phyloP scores from a whole-genome alignment of 2,888 invertebrate species.

The Latrodectus elegans region DNA sequence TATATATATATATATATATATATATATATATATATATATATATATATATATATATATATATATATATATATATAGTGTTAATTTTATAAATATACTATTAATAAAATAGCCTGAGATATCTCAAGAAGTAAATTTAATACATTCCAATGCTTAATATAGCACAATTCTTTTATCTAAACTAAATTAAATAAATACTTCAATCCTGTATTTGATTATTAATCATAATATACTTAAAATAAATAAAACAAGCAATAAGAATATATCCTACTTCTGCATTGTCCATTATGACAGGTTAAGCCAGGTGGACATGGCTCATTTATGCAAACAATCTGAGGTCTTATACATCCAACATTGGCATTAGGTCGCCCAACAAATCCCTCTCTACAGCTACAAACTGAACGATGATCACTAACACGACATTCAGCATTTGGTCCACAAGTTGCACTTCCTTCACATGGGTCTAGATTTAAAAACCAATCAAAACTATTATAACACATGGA shows the following conservation, averaged over 20 bases:
- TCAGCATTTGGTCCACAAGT: conserved; percentile 89
- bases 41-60: too few relatives aligned
- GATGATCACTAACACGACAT: conserved; percentile 85
- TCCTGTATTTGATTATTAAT: too few relatives aligned
- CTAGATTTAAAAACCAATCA: conserved; percentile 74
- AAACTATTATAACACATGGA: too few relatives aligned
- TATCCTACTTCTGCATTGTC: conserved; percentile 81
- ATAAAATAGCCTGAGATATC: neutral
- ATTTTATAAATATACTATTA: neutral
- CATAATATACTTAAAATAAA: too few relatives aligned
- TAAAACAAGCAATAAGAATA: too few relatives aligned
- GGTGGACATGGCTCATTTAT: conserved; percentile 82
- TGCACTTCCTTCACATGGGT: conserved; percentile 85
- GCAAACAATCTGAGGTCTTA: conserved; percentile 85
- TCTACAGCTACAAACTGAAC: conserved; percentile 86
- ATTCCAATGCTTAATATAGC: too few relatives aligned
- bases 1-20: too few relatives aligned
- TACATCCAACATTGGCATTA: conserved; percentile 87
- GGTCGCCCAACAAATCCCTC: conserved; percentile 80
- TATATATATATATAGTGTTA: too few relatives aligned
- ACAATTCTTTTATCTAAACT: too few relatives aligned
- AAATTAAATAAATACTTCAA: too few relatives aligned
- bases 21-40: too few relatives aligned
- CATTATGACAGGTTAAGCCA: conserved; percentile 85
- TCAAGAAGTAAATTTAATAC: too few relatives aligned